Conservation (phyloP, 1,140 invertebrate genomes). For the Arion vulgaris region DNA sequence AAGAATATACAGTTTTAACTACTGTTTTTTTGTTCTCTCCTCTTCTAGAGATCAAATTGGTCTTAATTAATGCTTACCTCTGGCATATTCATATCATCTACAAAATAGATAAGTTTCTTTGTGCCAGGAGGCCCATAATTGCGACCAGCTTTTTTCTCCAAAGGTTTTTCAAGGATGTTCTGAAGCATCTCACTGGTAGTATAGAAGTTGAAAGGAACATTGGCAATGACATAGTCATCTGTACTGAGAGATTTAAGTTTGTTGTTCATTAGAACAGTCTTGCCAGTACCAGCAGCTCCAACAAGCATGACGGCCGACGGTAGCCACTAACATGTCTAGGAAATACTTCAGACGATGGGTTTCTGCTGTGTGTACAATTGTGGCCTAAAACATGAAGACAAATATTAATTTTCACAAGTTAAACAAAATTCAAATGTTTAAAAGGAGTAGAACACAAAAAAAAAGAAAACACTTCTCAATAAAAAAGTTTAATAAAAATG, state of each 20-base stretch:
- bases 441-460: background rate
- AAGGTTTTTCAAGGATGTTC: slow-evolving; percentile 91
- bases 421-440: background rate
- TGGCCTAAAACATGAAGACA: slow-evolving; percentile 76
- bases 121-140: slow-evolving; percentile 96
- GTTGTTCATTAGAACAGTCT: slow-evolving; percentile 80
- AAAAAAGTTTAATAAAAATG: background rate
- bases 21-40: too few relatives aligned
- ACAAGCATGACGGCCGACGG: slow-evolving; percentile 95
- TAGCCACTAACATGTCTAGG: slow-evolving; percentile 89
- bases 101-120: slow-evolving; percentile 94
- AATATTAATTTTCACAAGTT: background rate
- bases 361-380: slow-evolving; percentile 92
- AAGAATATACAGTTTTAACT: too few relatives aligned
- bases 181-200: slow-evolving; percentile 83
- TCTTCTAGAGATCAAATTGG: too few relatives aligned
- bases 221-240: slow-evolving; percentile 90
- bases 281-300: slow-evolving; percentile 82
- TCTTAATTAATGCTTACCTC: slow-evolving; percentile 78
- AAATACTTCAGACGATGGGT: slow-evolving; percentile 92
- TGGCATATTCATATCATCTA: slow-evolving; percentile 99
- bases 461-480: background rate
- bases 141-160: slow-evolving; percentile 96
- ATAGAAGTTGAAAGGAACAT: slow-evolving; percentile 97
- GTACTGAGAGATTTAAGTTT: slow-evolving; percentile 84